These are phyloP conservation scores for Nomada flava DNA, from an alignment of 2,888 invertebrate species.

Conservation along the genomic window DNA sequence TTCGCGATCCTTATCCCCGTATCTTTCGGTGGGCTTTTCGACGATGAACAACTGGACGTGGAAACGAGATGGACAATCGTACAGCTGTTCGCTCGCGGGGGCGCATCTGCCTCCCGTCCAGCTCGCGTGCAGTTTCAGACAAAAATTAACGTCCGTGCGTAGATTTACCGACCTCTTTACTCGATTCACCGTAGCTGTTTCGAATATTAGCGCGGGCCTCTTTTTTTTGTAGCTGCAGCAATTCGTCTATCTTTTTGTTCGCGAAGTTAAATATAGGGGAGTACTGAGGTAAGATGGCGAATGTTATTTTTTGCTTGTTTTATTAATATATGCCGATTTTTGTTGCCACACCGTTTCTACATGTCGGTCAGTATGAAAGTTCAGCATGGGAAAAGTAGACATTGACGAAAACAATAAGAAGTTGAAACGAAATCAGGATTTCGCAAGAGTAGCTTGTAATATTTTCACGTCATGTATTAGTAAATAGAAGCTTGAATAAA, in stretches of 20 bases:
- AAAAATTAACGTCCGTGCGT: conserved; percentile 40
- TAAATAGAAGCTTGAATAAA: too few species aligned
- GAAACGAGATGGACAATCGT: conserved; percentile 76
- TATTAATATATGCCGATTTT: too few species aligned
- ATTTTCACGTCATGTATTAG: too few species aligned
- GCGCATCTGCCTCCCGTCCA: conserved; percentile 78
- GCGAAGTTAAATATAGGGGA: background rate
- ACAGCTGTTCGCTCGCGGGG: conserved; percentile 80
- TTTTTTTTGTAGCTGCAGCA: too few species aligned
- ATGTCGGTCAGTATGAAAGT: too few species aligned
- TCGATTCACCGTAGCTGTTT: conserved; percentile 12
- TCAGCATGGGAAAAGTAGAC: too few species aligned
- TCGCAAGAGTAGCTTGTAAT: too few species aligned
- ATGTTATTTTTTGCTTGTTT: too few species aligned
- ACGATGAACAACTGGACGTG: conserved; percentile 67
- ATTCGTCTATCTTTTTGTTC: background rate
- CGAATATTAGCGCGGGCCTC: conserved; percentile 11
- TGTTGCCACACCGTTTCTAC: too few species aligned
- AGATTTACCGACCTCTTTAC: conserved; percentile 56
- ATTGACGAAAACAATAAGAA: too few species aligned
- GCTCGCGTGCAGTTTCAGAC: conserved; percentile 59
- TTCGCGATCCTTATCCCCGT: conserved; percentile 68
- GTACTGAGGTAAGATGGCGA: too few species aligned
- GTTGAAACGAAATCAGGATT: too few species aligned
- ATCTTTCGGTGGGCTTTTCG: conserved; percentile 70